These are phyloP conservation scores for Podarcis lilfordi DNA, from an alignment of 2,797 vertebrate genomes.

Conservation along the genomic window DNA sequence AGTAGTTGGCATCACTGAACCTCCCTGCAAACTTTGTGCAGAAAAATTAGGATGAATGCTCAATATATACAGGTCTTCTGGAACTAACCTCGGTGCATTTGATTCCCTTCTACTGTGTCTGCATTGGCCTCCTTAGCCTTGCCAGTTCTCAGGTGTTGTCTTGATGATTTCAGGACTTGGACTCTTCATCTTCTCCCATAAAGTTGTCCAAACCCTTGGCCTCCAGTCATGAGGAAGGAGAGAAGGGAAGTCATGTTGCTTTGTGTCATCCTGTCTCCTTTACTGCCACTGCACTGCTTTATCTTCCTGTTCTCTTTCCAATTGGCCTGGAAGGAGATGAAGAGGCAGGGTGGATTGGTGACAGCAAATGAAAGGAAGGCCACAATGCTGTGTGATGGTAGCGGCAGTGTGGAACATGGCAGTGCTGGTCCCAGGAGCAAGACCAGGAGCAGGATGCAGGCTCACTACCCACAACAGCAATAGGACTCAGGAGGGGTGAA, in stretches of 20 bases:
- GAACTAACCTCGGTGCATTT: background rate
- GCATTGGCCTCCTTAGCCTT: background rate
- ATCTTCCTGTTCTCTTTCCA: background rate
- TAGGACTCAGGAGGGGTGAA: background rate
- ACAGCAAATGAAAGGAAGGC: background rate
- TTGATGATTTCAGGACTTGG: background rate
- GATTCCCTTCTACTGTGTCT: background rate
- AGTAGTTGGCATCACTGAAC: no score
- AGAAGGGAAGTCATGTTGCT: background rate
- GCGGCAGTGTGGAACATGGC: no score
- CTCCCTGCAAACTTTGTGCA: no score
- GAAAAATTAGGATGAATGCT: no score
- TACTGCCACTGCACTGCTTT: background rate
- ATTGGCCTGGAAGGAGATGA: background rate
- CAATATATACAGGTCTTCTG: no score
- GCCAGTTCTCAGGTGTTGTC: background rate
- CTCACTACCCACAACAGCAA: background rate
- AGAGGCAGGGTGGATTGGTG: background rate
- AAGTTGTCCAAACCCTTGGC: background rate
- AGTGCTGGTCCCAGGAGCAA: background rate
- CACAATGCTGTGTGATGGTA: background rate
- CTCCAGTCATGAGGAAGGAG: background rate
- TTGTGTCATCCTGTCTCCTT: background rate
- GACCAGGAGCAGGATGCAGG: background rate
- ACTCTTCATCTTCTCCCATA: background rate